Conservation (phyloP, 2,113 vertebrate genomes). For the Phocoena phocoena region DNA sequence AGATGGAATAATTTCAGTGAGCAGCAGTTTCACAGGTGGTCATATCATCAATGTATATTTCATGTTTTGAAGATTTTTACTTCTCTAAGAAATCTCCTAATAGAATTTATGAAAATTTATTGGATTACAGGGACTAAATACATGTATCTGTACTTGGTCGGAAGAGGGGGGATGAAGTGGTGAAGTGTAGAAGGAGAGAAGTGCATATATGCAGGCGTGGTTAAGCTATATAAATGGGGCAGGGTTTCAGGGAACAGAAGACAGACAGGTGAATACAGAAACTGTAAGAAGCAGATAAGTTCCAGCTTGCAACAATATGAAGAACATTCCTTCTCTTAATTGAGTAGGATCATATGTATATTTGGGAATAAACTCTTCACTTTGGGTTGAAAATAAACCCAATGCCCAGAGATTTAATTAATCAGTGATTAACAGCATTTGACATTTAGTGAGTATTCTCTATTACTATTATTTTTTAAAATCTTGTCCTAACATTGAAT, state of each 20-base stretch:
- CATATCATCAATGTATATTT: not conserved
- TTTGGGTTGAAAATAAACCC: not conserved
- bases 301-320: not conserved
- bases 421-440: not conserved
- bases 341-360: not conserved
- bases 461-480: not conserved
- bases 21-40: conserved; percentile 1
- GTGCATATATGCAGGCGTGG: not conserved
- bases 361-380: not conserved
- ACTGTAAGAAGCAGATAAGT: not conserved
- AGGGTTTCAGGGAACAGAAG: not conserved
- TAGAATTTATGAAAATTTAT: not conserved
- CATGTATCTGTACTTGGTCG: not conserved
- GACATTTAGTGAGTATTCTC: not conserved
- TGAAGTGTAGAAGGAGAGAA: not conserved
- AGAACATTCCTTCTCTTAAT: not conserved
- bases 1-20: not conserved
- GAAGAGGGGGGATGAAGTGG: not conserved
- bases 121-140: not conserved
- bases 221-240: not conserved
- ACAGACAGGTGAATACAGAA: not conserved
- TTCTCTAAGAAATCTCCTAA: not conserved
- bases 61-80: not conserved
- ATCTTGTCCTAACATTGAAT: not conserved
- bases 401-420: not conserved